Percentiles rank a stretch among this genome's conserved stretches.
phyloP scores from a whole-genome alignment of 1,140 invertebrate species.

The Drosophila repleta region DNA sequence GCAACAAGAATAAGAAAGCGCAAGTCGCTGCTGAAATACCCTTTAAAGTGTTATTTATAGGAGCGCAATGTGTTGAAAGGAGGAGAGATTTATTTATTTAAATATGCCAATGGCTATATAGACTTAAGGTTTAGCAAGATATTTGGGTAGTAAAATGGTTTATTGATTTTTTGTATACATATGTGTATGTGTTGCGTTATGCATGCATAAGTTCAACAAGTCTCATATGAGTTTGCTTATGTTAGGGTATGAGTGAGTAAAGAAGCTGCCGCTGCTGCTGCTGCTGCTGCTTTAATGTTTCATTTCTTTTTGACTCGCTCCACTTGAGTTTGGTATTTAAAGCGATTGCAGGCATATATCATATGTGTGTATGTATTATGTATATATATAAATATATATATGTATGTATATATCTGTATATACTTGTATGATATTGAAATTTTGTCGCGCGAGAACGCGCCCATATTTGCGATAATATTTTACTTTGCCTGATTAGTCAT shows the following conservation, averaged over 20 bases:
- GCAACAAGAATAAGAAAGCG: constrained; percentile 5
- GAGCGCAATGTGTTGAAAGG: no score
- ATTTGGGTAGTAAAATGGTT: no score
- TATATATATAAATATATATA: neutral
- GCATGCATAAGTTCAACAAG: no score
- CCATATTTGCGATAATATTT: constrained; percentile 8
- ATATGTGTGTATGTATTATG: neutral
- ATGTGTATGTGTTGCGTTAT: no score
- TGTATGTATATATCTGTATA: neutral
- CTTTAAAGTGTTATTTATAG: neutral
- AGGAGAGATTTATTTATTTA: no score
- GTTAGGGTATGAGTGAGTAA: no score
- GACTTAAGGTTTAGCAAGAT: no score
- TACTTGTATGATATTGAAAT: neutral
- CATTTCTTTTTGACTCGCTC: neutral
- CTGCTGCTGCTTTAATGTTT: neutral
- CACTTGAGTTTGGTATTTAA: constrained; percentile 1
- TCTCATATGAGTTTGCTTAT: no score
- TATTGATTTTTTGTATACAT: neutral
- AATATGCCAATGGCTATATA: no score
- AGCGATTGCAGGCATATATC: neutral
- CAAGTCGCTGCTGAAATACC: neutral
- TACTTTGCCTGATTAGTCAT: constrained; percentile 5
- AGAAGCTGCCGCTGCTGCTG: neutral
- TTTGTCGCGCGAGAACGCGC: constrained; percentile 5